Conservation (phyloP, 2,113 vertebrate genomes). For the Oryctolagus cuniculus region DNA sequence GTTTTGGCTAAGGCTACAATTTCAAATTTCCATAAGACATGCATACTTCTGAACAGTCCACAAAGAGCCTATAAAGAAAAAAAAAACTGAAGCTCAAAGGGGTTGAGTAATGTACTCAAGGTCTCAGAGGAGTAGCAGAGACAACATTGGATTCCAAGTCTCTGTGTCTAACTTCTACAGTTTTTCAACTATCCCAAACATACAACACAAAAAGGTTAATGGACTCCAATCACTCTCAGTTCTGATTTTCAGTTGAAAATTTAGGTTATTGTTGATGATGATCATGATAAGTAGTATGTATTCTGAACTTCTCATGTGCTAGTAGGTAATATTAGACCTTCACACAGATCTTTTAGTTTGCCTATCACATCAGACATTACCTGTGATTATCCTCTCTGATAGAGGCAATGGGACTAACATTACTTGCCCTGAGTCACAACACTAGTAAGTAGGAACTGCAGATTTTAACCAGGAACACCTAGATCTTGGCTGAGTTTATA, state of each 20-base stretch:
- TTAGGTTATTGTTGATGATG: background rate
- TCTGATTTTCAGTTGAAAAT: conserved; percentile 13
- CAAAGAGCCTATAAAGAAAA: background rate
- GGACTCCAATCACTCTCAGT: background rate
- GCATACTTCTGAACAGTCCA: background rate
- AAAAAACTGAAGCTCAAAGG: background rate
- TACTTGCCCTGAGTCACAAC: background rate
- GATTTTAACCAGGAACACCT: background rate
- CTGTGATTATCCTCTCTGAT: background rate
- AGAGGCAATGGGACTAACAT: background rate
- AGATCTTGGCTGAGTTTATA: background rate
- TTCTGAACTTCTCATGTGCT: background rate
- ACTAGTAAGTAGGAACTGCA: background rate
- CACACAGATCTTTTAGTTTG: background rate
- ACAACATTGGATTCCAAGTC: background rate
- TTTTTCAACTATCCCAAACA: background rate
- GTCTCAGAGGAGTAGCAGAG: background rate
- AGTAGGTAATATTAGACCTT: background rate
- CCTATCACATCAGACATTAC: background rate
- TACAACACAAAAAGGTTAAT: background rate
- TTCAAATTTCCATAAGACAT: background rate
- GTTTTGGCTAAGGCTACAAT: background rate
- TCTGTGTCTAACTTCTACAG: background rate
- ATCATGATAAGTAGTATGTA: background rate
- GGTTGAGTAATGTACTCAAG: background rate